Evolutionary conservation across 1,140 invertebrate genomes (phyloP), one percentile per base, ranked within the genome.

Genomic region (Drosophila miranda): DNA sequence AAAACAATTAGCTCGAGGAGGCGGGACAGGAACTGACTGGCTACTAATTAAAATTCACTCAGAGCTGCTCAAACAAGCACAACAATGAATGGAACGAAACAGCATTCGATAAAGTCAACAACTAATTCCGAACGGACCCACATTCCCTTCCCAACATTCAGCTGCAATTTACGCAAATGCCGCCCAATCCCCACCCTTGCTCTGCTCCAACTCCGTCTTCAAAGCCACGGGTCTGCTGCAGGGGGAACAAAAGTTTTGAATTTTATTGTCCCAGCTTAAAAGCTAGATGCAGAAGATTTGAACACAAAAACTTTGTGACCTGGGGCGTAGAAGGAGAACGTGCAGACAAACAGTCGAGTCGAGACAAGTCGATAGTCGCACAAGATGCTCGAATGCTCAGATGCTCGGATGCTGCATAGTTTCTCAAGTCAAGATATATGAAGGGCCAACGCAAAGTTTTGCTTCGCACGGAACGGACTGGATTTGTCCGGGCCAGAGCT

Each of bases 31-130:
- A 26, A 11, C 48, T 45, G 45, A 21, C n/a, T 38, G 13, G 30
- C 49, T 56, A 26, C 43, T 79, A 75, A 79, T 79, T 79, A 61
- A 75, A 71, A 64, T 64, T 70, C 64, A 66, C 69, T 79, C 52
- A 19, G n/a, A 38, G 21, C 41, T 68, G 41, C 64, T 67, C 34
- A 16, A 67, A 52, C 16, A 21, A 44, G 43, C 48, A 68, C 54
- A 64, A 69, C 19, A 57, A 61, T 21, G 16, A 19, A 28, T 19
- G 30, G 46, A 7, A 13, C 19, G 16, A n/a, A 19, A 44, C 42
- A 45, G 26, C 34, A 23, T 28, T 49, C 52, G 41, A 78, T 68
- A 46, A 54, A 78, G 50, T 60, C 43, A 48, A 43, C 54, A 62
- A 63, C 45, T 59, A 44, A 38, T 38, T 13, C 34, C 11, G 13